phyloP scores from a whole-genome alignment of 2,888 invertebrate genomes.

The Chymomyza fuscimana region DNA sequence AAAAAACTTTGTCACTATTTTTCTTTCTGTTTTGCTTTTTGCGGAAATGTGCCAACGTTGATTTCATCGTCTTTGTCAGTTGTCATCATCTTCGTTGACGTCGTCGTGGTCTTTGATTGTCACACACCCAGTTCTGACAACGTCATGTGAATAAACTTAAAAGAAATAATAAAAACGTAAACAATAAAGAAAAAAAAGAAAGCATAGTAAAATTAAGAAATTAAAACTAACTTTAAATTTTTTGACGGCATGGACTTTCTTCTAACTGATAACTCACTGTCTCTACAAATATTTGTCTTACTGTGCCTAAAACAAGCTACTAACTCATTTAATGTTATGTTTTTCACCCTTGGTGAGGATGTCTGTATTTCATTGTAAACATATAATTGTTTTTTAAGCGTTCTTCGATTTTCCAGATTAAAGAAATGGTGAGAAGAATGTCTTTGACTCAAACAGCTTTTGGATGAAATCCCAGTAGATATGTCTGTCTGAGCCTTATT shows the following conservation, averaged over 20 bases:
- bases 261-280: background rate
- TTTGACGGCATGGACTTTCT: background rate
- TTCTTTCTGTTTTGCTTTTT: constrained; percentile 19
- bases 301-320: background rate
- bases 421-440: no score
- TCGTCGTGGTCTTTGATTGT: constrained; percentile 22
- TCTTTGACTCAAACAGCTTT: no score
- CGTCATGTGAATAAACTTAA: constrained; percentile 4
- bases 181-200: background rate
- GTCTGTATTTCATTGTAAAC: no score
- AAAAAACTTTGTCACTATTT: constrained; percentile 7
- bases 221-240: background rate
- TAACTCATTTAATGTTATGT: background rate
- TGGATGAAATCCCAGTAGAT: no score
- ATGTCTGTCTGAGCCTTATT: no score
- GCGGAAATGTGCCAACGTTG: constrained; percentile 37
- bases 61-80: constrained; percentile 1
- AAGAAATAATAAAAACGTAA: background rate
- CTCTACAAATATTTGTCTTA: no score
- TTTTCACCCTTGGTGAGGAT: no score
- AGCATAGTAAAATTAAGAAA: background rate
- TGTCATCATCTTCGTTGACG: constrained; percentile 10
- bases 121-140: background rate
- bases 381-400: no score
- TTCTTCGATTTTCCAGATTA: no score